Evolutionary conservation across 1,140 invertebrate genomes (phyloP).

Genomic region (Diabrotica undecimpunctata): DNA sequence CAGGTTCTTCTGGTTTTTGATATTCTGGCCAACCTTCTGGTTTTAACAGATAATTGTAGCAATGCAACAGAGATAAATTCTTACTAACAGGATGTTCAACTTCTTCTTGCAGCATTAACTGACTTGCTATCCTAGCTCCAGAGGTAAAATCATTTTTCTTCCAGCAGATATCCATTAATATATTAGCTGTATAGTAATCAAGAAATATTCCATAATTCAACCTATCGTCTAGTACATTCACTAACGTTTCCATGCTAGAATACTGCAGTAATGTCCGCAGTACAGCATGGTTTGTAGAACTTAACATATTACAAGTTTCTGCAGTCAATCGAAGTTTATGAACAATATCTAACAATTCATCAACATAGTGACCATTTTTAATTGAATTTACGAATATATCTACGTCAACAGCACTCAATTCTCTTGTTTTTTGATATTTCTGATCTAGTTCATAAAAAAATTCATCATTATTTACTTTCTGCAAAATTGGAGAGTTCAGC

Average conservation of each 20-base stretch:
- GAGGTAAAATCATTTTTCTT: conserved; percentile 63
- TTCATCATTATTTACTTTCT: conserved; percentile 59
- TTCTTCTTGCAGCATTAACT: conserved; percentile 89
- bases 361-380: conserved; percentile 50
- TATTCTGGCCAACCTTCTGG: conserved; percentile 54
- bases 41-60: conserved; percentile 68
- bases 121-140: conserved; percentile 71
- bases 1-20: conserved; percentile 45
- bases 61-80: conserved; percentile 68
- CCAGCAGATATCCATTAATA: conserved; percentile 79
- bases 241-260: conserved; percentile 58
- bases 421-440: conserved; percentile 52
- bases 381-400: conserved; percentile 70
- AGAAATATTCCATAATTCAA: conserved; percentile 87
- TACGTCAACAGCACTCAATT: conserved; percentile 66
- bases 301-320: conserved; percentile 64
- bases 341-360: conserved; percentile 67
- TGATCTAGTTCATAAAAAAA: conserved; percentile 63
- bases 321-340: conserved; percentile 67
- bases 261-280: conserved; percentile 63
- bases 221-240: conserved; percentile 73
- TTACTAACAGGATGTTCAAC: conserved; percentile 67
- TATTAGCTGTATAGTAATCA: conserved; percentile 72
- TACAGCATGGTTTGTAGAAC: conserved; percentile 79
- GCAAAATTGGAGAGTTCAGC: conserved; percentile 56